Percentiles rank a stretch among this genome's conserved stretches.
Evolutionary conservation across 1,140 invertebrate genomes (phyloP).

Genomic region (Pollicipes pollicipes): DNA sequence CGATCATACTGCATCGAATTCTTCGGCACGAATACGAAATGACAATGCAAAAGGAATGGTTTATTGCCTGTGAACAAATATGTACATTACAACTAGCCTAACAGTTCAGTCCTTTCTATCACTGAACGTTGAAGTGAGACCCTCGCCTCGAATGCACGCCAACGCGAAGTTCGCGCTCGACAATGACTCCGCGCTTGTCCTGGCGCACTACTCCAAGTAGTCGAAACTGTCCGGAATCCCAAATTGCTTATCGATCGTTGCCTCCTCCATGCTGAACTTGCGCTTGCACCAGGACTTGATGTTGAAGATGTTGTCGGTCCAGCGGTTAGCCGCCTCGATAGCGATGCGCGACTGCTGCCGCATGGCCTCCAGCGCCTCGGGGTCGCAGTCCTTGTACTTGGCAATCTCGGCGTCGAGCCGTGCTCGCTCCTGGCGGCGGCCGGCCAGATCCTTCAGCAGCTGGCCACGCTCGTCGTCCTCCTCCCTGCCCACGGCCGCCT

Average conservation of each 20-base stretch:
- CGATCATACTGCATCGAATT: too few relatives aligned
- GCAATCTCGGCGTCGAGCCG: conserved; percentile 41
- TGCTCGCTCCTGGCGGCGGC: conserved; percentile 34
- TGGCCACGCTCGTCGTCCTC: conserved; percentile 35
- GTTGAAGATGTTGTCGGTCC: conserved; percentile 73
- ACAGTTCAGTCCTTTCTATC: too few relatives aligned
- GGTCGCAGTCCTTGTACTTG: conserved; percentile 54
- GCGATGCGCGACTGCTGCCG: conserved; percentile 42
- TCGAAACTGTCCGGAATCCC: conserved; percentile 62
- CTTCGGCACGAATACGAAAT: too few relatives aligned
- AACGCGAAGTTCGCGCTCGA: too few relatives aligned
- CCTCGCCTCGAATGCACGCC: too few relatives aligned
- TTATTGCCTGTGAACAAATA: too few relatives aligned
- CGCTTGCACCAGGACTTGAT: conserved; percentile 68
- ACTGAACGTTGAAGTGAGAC: too few relatives aligned
- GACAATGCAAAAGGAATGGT: too few relatives aligned
- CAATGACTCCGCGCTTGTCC: too few relatives aligned
- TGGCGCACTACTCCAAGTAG: conserved; percentile 34
- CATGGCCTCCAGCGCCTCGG: conserved; percentile 45
- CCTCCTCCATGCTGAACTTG: conserved; percentile 55
- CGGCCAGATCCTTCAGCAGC: conserved; percentile 35
- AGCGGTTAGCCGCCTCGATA: conserved; percentile 55
- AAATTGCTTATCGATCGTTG: conserved; percentile 57
- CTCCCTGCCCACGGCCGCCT: conserved; percentile 34
- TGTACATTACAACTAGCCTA: too few relatives aligned